Evolutionary conservation across 1,140 invertebrate genomes (phyloP).

Genomic region (Trichonephila inaurata): DNA sequence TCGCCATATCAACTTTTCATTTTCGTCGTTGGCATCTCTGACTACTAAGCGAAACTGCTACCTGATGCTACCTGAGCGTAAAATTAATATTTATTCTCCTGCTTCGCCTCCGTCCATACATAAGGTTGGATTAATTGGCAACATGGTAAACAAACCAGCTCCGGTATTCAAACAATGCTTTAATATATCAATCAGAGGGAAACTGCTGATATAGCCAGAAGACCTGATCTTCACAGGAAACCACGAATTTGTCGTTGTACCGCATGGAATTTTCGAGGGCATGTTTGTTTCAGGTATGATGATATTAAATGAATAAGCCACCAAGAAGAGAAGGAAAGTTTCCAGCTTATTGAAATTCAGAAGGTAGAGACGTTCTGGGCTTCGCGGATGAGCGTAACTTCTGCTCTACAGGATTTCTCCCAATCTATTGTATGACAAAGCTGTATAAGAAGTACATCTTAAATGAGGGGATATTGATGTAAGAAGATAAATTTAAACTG

Average conservation of each 20-base stretch:
- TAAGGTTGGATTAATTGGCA: conserved; percentile 2
- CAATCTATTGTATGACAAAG: too few species aligned
- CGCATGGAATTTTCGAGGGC: background rate
- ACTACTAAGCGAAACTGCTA: background rate
- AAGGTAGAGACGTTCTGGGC: background rate
- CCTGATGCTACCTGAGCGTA: background rate
- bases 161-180: conserved; percentile 17
- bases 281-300: background rate
- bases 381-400: background rate
- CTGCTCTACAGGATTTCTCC: too few species aligned
- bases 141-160: conserved; percentile 10
- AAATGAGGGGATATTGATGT: too few species aligned
- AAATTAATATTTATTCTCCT: conserved; percentile 19
- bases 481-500: too few species aligned
- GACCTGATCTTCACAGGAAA: background rate
- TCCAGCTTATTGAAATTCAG: background rate
- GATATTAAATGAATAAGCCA: background rate
- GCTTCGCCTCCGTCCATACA: background rate
- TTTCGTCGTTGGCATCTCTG: background rate
- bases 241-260: background rate
- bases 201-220: background rate
- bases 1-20: conserved; percentile 1
- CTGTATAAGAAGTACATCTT: too few species aligned
- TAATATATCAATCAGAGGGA: background rate
- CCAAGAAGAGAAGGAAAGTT: background rate